Conservation (phyloP, 2,888 invertebrate genomes). For the Tenthredo amoena region DNA sequence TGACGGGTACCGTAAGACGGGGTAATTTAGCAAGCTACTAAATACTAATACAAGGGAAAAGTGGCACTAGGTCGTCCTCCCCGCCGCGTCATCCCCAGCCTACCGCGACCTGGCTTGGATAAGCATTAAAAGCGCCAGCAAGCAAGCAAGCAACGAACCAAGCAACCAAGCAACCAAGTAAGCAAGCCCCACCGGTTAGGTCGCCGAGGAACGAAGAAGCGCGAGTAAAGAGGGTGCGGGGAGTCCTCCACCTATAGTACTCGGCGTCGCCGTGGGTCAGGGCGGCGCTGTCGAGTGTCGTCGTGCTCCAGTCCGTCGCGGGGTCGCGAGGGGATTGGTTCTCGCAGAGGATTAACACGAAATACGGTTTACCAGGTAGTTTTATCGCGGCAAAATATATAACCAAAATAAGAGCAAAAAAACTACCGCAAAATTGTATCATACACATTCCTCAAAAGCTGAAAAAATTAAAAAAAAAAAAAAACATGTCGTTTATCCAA, state of each 20-base stretch:
- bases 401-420: not conserved
- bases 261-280: slow-evolving; percentile 75
- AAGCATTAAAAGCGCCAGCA: slow-evolving; percentile 49
- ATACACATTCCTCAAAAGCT: not conserved
- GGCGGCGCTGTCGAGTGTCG: slow-evolving; percentile 74
- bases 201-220: slow-evolving; percentile 1
- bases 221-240: slow-evolving; percentile 47
- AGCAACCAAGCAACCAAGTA: not conserved
- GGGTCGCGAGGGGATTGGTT: slow-evolving; percentile 72
- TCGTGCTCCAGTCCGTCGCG: slow-evolving; percentile 75
- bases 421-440: not conserved
- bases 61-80: slow-evolving; percentile 46
- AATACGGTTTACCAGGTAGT: not conserved
- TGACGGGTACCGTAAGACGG: slow-evolving; percentile 30
- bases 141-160: slow-evolving; percentile 16
- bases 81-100: slow-evolving; percentile 25
- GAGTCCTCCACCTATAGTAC: slow-evolving; percentile 63
- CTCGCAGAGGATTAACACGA: slow-evolving; percentile 35
- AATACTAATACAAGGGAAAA: slow-evolving; percentile 50
- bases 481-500: not conserved
- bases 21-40: slow-evolving; percentile 52
- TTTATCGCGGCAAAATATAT: not conserved
- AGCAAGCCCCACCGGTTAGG: slow-evolving; percentile 39
- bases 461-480: not conserved
- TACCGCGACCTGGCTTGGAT: slow-evolving; percentile 46